A percentile compares a stretch with the other conserved stretches of the same genome.
These are phyloP conservation scores for Neodiprion pinetum DNA, from an alignment of 1,140 invertebrate species.

Conservation along the genomic window DNA sequence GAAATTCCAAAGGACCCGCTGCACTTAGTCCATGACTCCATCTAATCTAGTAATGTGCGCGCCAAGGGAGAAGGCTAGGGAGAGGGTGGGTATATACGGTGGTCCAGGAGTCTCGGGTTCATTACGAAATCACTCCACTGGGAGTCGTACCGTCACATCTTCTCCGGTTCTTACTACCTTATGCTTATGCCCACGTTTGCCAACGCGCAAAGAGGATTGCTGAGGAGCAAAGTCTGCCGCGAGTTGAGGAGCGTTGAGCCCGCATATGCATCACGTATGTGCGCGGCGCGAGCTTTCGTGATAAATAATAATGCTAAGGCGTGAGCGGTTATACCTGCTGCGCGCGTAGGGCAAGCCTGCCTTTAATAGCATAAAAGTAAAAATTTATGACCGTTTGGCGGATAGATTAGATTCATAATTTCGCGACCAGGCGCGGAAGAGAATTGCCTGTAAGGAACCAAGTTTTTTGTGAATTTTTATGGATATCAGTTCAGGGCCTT, in stretches of 20 bases:
- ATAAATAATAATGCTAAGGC: not conserved
- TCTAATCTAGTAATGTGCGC: conserved; percentile 44
- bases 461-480: too few relatives aligned
- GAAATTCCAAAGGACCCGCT: conserved; percentile 6
- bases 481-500: too few relatives aligned
- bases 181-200: conserved; percentile 19
- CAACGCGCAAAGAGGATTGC: conserved; percentile 2
- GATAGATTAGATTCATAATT: too few relatives aligned
- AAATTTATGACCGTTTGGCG: too few relatives aligned
- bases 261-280: not conserved
- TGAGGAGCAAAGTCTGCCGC: not conserved
- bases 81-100: conserved; percentile 36
- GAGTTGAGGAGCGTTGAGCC: not conserved
- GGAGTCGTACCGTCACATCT: conserved; percentile 46
- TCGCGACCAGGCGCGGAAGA: too few relatives aligned
- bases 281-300: not conserved
- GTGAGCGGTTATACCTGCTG: too few relatives aligned
- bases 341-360: too few relatives aligned
- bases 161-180: conserved; percentile 38
- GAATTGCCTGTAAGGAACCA: too few relatives aligned
- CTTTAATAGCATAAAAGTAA: too few relatives aligned
- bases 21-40: conserved; percentile 27
- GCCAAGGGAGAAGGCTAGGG: conserved; percentile 22
- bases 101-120: conserved; percentile 43
- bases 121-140: conserved; percentile 52